Evolutionary conservation across 2,797 vertebrate genomes (phyloP).

Genomic region (Hapalemur alaotrensis): DNA sequence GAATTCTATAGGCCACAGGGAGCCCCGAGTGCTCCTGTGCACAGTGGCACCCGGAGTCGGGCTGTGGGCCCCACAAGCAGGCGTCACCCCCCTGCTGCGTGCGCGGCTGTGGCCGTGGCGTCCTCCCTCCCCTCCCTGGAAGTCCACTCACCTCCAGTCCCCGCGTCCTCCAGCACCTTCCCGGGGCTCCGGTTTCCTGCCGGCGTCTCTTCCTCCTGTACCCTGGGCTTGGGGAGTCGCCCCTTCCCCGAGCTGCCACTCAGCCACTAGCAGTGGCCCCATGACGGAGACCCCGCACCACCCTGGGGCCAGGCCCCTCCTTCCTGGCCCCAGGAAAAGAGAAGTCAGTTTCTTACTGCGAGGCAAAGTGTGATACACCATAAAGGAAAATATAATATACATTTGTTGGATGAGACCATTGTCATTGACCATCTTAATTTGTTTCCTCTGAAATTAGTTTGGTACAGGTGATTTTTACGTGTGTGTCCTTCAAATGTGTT

Average conservation of each 20-base stretch:
- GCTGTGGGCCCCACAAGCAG: neutral
- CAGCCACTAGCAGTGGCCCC: fast-evolving
- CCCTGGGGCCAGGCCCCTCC: neutral
- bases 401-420: neutral
- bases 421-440: neutral
- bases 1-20: neutral
- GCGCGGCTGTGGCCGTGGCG: neutral
- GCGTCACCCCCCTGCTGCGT: neutral
- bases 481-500: neutral
- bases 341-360: neutral
- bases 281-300: fast-evolving
- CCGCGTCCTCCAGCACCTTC: fast-evolving
- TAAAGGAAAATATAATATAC: fast-evolving
- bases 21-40: neutral
- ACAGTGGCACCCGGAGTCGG: fast-evolving
- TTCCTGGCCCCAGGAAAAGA: neutral
- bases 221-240: fast-evolving
- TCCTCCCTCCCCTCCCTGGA: neutral
- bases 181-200: fast-evolving
- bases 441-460: neutral
- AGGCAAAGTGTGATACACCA: neutral
- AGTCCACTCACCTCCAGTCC: neutral
- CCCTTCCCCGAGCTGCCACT: fast-evolving
- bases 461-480: no score
- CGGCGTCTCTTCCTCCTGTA: neutral